These are phyloP conservation scores for Luperina nickerlii DNA, from an alignment of 2,888 invertebrate species.

Conservation along the genomic window DNA sequence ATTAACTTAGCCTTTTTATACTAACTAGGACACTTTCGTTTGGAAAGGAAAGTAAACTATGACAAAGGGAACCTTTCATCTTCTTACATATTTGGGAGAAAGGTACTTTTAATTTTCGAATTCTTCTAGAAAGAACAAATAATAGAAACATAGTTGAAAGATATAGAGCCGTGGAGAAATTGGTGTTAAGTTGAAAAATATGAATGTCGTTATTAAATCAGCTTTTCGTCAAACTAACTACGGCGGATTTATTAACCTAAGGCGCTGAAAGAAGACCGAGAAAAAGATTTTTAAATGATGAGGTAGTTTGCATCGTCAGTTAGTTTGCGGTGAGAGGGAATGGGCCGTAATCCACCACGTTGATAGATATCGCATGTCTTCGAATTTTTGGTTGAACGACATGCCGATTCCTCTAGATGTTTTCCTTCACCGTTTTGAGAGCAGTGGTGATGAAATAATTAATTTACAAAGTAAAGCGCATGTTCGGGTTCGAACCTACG, in stretches of 20 bases:
- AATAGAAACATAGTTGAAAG: background rate
- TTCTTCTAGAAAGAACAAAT: conserved; percentile 40
- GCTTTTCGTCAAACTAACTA: background rate
- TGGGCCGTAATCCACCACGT: background rate
- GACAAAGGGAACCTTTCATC: conserved; percentile 76
- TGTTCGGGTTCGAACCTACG: background rate
- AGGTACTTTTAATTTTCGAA: conserved; percentile 64
- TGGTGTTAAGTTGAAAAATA: background rate
- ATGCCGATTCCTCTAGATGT: background rate
- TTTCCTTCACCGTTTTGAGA: no score
- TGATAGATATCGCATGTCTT: background rate
- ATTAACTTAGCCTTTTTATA: conserved; percentile 78
- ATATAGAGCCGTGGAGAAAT: background rate
- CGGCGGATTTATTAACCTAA: background rate
- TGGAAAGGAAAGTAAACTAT: conserved; percentile 83
- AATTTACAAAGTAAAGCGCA: background rate
- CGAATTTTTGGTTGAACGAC: background rate
- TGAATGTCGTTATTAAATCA: background rate
- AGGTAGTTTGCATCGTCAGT: background rate
- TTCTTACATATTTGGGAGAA: conserved; percentile 74
- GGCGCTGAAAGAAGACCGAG: background rate
- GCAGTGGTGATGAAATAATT: no score
- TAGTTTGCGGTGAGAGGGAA: background rate
- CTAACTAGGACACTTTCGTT: conserved; percentile 86
- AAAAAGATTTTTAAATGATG: background rate